Base-by-base conservation (phyloP, 1,140 invertebrate species). In the Apolygus lucorum region DNA sequence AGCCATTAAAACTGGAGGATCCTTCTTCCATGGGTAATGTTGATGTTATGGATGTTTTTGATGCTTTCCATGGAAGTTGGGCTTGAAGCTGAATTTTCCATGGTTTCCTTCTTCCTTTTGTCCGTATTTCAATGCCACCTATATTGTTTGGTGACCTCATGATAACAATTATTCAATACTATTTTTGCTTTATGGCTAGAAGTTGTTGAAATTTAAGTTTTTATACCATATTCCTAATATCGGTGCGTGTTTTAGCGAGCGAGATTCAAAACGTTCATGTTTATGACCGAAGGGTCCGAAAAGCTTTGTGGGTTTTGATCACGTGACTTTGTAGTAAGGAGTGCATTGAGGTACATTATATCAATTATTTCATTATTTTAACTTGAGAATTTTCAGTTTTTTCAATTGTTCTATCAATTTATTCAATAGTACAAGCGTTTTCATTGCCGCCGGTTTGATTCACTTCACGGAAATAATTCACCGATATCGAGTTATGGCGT, bases 401-500 rank as follows among this genome's bases (percentile, higher is more conserved):
- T n/a, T n/a, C n/a, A n/a, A n/a, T 49, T 49, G 34, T 49, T 17
- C 34, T 11, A 8, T 49, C 17, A 49, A 49, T 49, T 11, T 49
- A 8, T 49, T 49, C 34, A 49, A 11, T 49, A 11, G 8, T 49
- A 17, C 8, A 8, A 11, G 34, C 34, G 34, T 49, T 49, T 11
- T 17, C 34, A 11, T 49, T 17, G 34, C 8, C 17, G 34, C 34
- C 17, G 8, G 8, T 49, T 49, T 17, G 17, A 17, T 49, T 49
- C 34, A 49, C 8, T 49, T 49, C 8, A 49, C 34, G 34, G 54
- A 14, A 59, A 59, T 59, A 13, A 4, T 24, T 22, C 11, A 21
- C 22, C 54, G 22, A 11, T 59, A 4, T 59, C 22, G 11, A 24
- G 54, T 14, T 63, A 69, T 69, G 68, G 68, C 68, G 68, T 69